phyloP scores from a whole-genome alignment of 2,113 vertebrate species.

The Amazona guildingii region DNA sequence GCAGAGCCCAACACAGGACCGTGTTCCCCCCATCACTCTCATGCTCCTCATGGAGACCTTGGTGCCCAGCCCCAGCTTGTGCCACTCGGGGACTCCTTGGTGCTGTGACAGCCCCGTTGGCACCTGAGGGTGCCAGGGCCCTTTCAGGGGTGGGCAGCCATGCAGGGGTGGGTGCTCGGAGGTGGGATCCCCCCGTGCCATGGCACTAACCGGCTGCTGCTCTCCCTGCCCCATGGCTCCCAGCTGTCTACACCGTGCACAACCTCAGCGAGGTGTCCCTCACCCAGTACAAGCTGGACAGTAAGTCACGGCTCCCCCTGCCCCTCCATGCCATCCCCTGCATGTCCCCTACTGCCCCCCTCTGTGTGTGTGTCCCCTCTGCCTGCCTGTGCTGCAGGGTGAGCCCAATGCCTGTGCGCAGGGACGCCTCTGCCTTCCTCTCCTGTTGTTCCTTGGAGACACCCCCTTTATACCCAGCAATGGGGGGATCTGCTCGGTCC shows the following conservation, averaged over 20 bases:
- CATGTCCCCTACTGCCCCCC: neutral
- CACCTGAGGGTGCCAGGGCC: neutral
- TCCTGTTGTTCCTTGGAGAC: neutral
- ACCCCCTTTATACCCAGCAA: neutral
- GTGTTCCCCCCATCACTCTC: neutral
- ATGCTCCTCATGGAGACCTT: neutral
- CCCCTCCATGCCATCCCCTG: neutral
- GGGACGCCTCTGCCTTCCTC: neutral
- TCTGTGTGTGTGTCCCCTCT: neutral
- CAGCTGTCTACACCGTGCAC: conserved; percentile 85
- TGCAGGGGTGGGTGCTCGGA: neutral
- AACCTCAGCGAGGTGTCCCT: conserved; percentile 89
- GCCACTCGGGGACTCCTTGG: rapidly evolving
- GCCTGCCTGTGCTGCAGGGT: neutral
- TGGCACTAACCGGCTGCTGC: neutral
- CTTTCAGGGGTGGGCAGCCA: neutral
- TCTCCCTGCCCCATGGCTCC: neutral
- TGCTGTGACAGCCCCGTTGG: neutral
- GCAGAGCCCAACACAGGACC: neutral
- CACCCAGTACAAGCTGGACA: conserved; percentile 90
- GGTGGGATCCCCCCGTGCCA: neutral
- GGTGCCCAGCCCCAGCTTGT: rapidly evolving
- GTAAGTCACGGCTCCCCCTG: conserved; percentile 77
- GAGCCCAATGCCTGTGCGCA: neutral
- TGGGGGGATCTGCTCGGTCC: neutral